A percentile compares a stretch with the other conserved stretches of the same genome.
Evolutionary conservation across 2,888 invertebrate genomes (phyloP).

Genomic region (Syrista parreyssii): DNA sequence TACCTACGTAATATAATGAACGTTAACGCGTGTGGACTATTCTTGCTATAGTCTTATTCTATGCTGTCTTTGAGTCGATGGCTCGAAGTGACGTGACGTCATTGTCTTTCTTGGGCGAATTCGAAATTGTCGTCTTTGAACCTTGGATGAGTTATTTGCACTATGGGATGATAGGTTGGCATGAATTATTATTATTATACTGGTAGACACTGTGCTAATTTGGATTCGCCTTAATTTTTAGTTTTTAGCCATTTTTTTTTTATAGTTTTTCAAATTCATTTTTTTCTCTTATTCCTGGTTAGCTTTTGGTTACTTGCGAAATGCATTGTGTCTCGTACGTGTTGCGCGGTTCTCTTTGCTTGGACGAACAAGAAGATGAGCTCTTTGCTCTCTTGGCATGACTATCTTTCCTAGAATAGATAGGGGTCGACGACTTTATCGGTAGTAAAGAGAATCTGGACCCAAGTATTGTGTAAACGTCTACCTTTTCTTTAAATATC

Average conservation of each 20-base stretch:
- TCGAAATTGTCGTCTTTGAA: not conserved
- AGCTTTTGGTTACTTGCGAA: not conserved
- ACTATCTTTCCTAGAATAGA: constrained; percentile 1
- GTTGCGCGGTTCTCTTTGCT: not conserved
- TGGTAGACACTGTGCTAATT: not conserved
- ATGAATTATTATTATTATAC: not conserved
- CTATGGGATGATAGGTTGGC: not conserved
- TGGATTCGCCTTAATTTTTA: not conserved
- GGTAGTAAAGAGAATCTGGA: constrained; percentile 2
- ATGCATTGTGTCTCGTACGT: not conserved
- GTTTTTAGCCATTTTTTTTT: too few species aligned
- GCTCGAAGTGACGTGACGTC: not conserved
- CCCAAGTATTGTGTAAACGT: not conserved
- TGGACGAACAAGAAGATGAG: constrained; percentile 1
- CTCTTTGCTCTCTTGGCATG: not conserved
- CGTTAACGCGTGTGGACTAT: not conserved
- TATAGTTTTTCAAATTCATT: not conserved
- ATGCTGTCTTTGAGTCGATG: not conserved
- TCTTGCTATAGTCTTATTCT: not conserved
- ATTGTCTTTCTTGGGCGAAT: not conserved
- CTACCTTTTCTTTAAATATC: not conserved
- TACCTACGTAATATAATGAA: not conserved
- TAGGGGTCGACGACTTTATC: constrained; percentile 8
- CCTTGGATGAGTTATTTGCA: not conserved
- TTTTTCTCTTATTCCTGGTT: not conserved